Conservation (phyloP, 2,797 vertebrate species). For the Sylvia borin region DNA sequence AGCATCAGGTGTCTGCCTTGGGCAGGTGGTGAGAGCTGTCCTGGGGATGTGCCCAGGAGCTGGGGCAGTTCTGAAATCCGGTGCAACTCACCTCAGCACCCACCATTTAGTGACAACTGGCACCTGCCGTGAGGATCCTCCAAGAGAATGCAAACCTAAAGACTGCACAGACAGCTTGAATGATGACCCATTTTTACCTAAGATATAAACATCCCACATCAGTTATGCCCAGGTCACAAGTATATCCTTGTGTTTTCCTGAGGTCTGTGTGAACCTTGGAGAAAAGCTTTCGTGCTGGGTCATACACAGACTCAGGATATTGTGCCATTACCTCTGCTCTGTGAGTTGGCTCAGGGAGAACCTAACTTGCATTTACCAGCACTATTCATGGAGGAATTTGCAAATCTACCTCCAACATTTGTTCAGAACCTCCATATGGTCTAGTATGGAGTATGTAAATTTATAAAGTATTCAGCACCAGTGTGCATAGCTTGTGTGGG, state of each 20-base stretch:
- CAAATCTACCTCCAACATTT: neutral
- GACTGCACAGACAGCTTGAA: neutral
- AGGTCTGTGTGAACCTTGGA: neutral
- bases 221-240: neutral
- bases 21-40: neutral
- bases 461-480: neutral
- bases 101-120: neutral
- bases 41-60: neutral
- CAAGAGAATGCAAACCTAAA: neutral
- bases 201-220: neutral
- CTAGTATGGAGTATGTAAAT: neutral
- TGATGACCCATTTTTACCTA: neutral
- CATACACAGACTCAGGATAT: neutral
- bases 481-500: neutral
- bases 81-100: rapidly evolving
- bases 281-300: neutral
- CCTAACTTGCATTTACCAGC: neutral
- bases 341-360: neutral
- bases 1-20: neutral
- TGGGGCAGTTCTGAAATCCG: neutral
- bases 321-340: neutral
- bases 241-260: neutral
- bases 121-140: neutral
- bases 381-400: neutral
- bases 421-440: neutral